Conservation (phyloP, 1,140 invertebrate genomes). For the Heterodera carotae region DNA sequence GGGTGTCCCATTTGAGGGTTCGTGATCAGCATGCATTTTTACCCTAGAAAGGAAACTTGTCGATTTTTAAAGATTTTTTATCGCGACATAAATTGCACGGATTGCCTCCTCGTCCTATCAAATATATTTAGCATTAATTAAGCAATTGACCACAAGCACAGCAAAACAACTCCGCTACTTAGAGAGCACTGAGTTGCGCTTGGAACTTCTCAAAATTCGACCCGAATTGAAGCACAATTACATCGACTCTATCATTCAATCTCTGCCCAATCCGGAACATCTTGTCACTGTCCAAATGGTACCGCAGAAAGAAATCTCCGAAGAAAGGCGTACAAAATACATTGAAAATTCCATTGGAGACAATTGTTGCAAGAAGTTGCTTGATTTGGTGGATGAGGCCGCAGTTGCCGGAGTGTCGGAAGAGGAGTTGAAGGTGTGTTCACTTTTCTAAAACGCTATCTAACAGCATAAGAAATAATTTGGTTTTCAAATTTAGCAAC, state of each 20-base stretch:
- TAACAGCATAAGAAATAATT: background rate
- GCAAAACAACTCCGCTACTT: slow-evolving; percentile 38
- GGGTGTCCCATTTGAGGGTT: too few relatives aligned
- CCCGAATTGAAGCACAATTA: slow-evolving; percentile 9
- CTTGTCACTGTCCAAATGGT: slow-evolving; percentile 11
- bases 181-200: slow-evolving; percentile 22
- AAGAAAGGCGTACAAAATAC: background rate
- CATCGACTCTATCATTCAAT: slow-evolving; percentile 1
- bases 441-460: background rate
- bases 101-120: too few relatives aligned
- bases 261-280: slow-evolving; percentile 11
- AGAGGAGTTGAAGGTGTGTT: slow-evolving; percentile 16
- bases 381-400: slow-evolving; percentile 12
- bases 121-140: background rate
- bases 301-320: background rate
- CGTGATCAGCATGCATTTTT: too few relatives aligned
- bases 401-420: slow-evolving; percentile 12
- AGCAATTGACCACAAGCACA: slow-evolving; percentile 15
- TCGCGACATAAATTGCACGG: too few relatives aligned
- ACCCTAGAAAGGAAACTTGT: too few relatives aligned
- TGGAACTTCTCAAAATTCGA: slow-evolving; percentile 29
- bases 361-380: background rate
- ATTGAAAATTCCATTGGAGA: background rate
- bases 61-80: too few relatives aligned
- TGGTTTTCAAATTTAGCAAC: slow-evolving; percentile 4